Evolutionary conservation across 2,797 vertebrate species (phyloP).

Genomic region (Tapirus indicus): DNA sequence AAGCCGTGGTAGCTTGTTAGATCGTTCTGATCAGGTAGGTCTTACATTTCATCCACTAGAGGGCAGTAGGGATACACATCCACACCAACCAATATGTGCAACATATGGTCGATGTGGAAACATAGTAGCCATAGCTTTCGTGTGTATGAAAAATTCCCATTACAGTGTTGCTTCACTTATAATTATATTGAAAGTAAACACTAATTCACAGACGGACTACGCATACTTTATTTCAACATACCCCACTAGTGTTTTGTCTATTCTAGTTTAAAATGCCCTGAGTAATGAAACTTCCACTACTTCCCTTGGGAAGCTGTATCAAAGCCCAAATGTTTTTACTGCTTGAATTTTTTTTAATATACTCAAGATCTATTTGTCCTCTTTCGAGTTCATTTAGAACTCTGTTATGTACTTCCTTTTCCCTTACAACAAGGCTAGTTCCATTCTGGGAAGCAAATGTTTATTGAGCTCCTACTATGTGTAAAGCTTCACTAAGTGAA

Average conservation of each 20-base stretch:
- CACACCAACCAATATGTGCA: constrained; percentile 83
- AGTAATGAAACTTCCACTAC: constrained; percentile 75
- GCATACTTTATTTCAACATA: constrained; percentile 84
- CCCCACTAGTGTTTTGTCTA: constrained; percentile 81
- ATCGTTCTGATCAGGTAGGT: constrained; percentile 78
- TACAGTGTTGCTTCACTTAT: constrained; percentile 85
- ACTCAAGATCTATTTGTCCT: constrained; percentile 58
- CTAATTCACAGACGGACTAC: constrained; percentile 83
- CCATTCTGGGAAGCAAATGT: constrained; percentile 47
- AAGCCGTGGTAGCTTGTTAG: constrained; percentile 62
- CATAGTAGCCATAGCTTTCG: constrained; percentile 84
- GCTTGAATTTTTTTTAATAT: constrained; percentile 46
- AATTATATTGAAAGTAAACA: constrained; percentile 86
- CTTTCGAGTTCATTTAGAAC: constrained; percentile 50
- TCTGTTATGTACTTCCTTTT: constrained; percentile 29
- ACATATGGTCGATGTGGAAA: constrained; percentile 84
- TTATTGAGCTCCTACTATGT: constrained; percentile 11
- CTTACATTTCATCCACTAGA: constrained; percentile 84
- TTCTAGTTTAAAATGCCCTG: constrained; percentile 74
- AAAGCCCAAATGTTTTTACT: constrained; percentile 72
- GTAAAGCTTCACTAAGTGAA: not conserved
- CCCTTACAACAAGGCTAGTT: not conserved
- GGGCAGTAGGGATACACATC: constrained; percentile 82
- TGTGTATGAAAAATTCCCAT: constrained; percentile 84
- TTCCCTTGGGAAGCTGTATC: constrained; percentile 71